Conservation (phyloP, 2,113 vertebrate genomes). For the Gasterosteus nipponicus region DNA sequence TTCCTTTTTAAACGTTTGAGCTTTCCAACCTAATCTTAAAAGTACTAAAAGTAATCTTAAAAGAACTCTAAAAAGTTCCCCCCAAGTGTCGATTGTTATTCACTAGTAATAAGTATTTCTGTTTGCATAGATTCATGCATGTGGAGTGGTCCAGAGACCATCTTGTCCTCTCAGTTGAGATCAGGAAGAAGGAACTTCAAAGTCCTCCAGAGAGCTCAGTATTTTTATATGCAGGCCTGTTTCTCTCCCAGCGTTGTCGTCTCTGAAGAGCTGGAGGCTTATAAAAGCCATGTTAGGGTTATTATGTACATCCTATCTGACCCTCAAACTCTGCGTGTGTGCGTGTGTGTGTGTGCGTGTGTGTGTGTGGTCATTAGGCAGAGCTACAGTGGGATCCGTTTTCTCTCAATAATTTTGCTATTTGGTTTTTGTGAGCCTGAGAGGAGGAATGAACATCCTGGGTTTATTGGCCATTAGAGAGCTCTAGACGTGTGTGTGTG, state of each 20-base stretch:
- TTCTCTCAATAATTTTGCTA: conserved; percentile 73
- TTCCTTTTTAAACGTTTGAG: background rate
- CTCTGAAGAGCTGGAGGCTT: conserved; percentile 70
- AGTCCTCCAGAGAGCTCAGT: conserved; percentile 66
- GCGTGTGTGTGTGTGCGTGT: conserved; percentile 36
- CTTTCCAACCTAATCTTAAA: background rate
- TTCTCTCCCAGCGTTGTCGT: conserved; percentile 64
- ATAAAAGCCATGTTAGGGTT: conserved; percentile 77
- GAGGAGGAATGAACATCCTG: conserved; percentile 76
- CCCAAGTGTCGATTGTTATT: background rate
- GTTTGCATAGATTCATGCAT: background rate
- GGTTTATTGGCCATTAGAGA: conserved; percentile 82
- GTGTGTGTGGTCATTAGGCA: conserved; percentile 69
- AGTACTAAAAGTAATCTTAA: background rate
- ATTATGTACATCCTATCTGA: conserved; percentile 74
- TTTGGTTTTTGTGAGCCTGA: conserved; percentile 73
- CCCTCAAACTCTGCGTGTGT: conserved; percentile 48
- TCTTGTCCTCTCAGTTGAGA: conserved; percentile 51
- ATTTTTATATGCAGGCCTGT: conserved; percentile 75
- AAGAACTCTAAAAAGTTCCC: background rate
- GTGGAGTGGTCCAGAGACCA: background rate
- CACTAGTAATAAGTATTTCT: background rate
- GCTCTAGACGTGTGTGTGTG: conserved; percentile 21
- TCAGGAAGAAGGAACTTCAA: conserved; percentile 71
- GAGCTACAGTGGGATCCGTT: conserved; percentile 72